phyloP scores from a whole-genome alignment of 2,888 invertebrate species.

The Odontocolon sp. region DNA sequence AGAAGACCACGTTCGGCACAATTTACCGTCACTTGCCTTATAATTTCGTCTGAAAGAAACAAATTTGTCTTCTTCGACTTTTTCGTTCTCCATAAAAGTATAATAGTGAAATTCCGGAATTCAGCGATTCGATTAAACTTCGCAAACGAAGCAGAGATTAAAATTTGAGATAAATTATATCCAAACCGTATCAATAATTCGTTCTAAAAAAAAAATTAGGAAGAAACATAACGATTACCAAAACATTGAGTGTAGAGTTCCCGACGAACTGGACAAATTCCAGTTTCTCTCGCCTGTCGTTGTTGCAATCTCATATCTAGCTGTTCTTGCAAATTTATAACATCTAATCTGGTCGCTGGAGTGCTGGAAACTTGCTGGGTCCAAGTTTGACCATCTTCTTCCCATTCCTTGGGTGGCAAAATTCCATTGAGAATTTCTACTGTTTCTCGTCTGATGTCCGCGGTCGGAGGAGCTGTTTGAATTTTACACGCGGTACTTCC shows the following conservation, averaged over 20 bases:
- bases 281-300: conserved; percentile 97
- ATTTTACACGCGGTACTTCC: conserved; percentile 70
- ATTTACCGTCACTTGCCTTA: conserved; percentile 97
- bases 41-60: conserved; percentile 89
- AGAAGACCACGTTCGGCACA: conserved; percentile 98
- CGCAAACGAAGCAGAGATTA: too few relatives aligned
- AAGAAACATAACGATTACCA: conserved; percentile 82
- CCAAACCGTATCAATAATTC: neutral
- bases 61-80: too few relatives aligned
- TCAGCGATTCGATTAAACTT: too few relatives aligned
- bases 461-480: conserved; percentile 81
- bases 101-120: too few relatives aligned
- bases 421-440: conserved; percentile 97
- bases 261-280: conserved; percentile 96
- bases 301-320: conserved; percentile 94
- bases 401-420: conserved; percentile 97
- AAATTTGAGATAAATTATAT: too few relatives aligned
- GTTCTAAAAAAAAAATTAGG: neutral
- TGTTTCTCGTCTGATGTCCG: conserved; percentile 89
- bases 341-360: conserved; percentile 97
- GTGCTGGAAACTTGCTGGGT: conserved; percentile 96
- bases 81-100: too few relatives aligned
- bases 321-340: conserved; percentile 97
- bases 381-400: conserved; percentile 96
- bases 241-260: conserved; percentile 98